Base-by-base conservation (phyloP, 1,140 invertebrate genomes). In the Asbolus verrucosus region DNA sequence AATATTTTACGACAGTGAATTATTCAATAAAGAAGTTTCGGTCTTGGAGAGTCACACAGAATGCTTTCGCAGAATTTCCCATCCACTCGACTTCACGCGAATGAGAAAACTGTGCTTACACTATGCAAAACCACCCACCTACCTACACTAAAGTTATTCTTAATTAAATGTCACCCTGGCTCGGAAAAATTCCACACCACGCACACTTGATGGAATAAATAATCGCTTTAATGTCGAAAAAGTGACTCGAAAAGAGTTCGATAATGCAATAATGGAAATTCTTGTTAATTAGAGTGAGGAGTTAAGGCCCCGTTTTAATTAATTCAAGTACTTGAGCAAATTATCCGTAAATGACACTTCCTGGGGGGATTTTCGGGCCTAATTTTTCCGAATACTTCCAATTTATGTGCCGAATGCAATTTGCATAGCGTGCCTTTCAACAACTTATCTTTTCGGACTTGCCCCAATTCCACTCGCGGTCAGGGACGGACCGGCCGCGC, bases 181-280 rank as follows among this genome's bases (percentile, higher is more conserved):
- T n/a, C n/a, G n/a, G n/a, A n/a, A n/a, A n/a, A n/a, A n/a, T n/a
- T n/a, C n/a, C 24, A 3, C 8, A 8, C 24, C 3, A 4, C 24
- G 3, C 33, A n/a, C 33, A 38, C 33, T 38, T 2, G 6, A 13
- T n/a, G 6, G 14, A 46, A 33, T 62, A 62, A 60, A 62, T 62
- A 36, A 62, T 36, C 13, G 19, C 16, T 36, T 36, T 62, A 33
- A 14, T 16, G 16, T 62, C n/a, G 33, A 24, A 60, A 60, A 31
- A 60, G 30, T 9, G 33, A 11, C 30, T 5, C 8, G 18, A 63
- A 63, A 18, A 54, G 46, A 11, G 6, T 39, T 63, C 61, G 61
- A 63, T 63, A 41, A 24, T 21, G 16, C 61, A 63, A 63, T 63
- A 63, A 63, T 63, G 61, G 33, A 63, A 63, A 63, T 63, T 63